These are phyloP conservation scores for Lophotriccus pileatus DNA, from an alignment of 2,797 vertebrate species.

Conservation along the genomic window DNA sequence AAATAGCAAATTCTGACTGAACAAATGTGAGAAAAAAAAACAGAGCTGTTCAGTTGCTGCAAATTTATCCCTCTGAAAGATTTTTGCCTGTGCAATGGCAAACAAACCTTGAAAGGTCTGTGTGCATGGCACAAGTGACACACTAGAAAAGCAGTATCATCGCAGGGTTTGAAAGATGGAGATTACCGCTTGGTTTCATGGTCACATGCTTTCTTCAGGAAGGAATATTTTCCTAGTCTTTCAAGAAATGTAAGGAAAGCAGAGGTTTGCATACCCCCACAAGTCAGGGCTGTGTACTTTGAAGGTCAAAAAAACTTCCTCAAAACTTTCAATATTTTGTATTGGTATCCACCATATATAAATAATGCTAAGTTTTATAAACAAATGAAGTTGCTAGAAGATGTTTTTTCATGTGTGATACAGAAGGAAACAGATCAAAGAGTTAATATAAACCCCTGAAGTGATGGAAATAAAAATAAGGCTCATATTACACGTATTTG, in stretches of 20 bases:
- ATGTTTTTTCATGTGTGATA: neutral
- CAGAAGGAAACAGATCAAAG: neutral
- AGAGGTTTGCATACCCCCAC: neutral
- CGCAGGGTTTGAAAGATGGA: neutral
- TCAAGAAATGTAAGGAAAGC: neutral
- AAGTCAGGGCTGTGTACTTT: neutral
- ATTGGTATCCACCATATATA: neutral
- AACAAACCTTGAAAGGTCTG: neutral
- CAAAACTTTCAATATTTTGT: neutral
- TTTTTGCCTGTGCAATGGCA: neutral
- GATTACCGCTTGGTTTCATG: neutral
- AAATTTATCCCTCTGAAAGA: neutral
- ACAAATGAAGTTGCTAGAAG: neutral
- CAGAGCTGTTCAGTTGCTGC: neutral
- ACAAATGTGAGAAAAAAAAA: neutral
- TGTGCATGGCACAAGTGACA: neutral
- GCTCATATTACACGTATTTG: neutral
- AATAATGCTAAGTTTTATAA: neutral
- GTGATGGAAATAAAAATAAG: neutral
- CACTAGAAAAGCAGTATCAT: neutral
- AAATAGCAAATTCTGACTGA: neutral
- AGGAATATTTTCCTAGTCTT: neutral
- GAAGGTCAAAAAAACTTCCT: neutral
- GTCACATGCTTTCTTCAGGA: neutral
- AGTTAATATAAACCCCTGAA: neutral